These are phyloP conservation scores for Noturus placidus DNA, from an alignment of 2,113 vertebrate genomes.

Conservation along the genomic window DNA sequence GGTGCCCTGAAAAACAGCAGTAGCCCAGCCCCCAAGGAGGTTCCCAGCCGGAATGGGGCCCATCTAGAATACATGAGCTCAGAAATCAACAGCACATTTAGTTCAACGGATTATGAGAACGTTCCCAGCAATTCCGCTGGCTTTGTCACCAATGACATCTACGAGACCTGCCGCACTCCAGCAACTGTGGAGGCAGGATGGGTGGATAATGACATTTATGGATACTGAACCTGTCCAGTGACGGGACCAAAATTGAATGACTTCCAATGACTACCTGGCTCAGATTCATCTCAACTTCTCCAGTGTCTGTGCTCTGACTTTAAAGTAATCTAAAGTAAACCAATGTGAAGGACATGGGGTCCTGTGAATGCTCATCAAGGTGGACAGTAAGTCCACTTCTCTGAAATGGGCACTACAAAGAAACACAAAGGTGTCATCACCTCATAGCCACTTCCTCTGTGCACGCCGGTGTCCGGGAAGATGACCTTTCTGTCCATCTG, in stretches of 20 bases:
- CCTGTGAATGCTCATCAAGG: slow-evolving; percentile 6
- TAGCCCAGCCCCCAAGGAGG: background rate
- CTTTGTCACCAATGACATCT: slow-evolving; percentile 93
- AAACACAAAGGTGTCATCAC: slow-evolving; percentile 50
- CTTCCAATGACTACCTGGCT: background rate
- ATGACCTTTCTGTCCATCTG: slow-evolving; percentile 51
- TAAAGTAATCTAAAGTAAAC: slow-evolving; percentile 8
- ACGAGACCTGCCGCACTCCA: slow-evolving; percentile 77
- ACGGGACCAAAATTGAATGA: background rate
- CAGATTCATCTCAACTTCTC: slow-evolving; percentile 4
- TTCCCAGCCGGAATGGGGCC: background rate
- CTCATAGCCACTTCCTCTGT: slow-evolving; percentile 63
- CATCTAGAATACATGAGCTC: slow-evolving; percentile 55
- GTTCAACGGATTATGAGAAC: slow-evolving; percentile 74
- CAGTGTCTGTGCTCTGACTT: background rate
- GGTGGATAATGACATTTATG: slow-evolving; percentile 98
- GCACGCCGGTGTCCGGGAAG: slow-evolving; percentile 62
- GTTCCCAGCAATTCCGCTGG: slow-evolving; percentile 66
- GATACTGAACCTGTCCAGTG: slow-evolving; percentile 66
- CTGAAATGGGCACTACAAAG: slow-evolving; percentile 28
- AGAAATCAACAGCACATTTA: slow-evolving; percentile 34
- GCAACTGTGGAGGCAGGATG: slow-evolving; percentile 75
- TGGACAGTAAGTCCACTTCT: background rate
- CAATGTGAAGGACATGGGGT: slow-evolving; percentile 42
- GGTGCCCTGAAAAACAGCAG: slow-evolving; percentile 34